These are phyloP conservation scores for Caiman crocodilus DNA, from an alignment of 2,797 vertebrate genomes.

Conservation along the genomic window DNA sequence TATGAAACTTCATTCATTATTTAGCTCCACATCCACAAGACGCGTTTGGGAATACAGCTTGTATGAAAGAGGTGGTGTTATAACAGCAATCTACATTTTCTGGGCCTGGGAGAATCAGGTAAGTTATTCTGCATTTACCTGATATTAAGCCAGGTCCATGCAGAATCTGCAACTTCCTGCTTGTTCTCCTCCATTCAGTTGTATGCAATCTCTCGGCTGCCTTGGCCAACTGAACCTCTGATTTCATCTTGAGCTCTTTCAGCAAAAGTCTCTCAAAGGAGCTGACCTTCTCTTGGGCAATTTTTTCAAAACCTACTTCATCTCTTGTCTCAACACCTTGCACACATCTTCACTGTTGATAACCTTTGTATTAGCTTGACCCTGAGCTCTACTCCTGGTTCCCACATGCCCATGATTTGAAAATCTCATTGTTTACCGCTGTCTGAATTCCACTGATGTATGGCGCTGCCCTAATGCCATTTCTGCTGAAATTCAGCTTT, in stretches of 20 bases:
- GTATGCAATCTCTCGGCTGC: background rate
- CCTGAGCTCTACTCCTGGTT: too few species aligned
- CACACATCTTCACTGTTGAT: background rate
- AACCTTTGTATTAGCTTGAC: accelerated
- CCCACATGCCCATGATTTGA: background rate
- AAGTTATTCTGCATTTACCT: background rate
- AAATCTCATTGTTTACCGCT: background rate
- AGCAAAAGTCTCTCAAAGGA: background rate
- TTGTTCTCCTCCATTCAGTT: background rate
- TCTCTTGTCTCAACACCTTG: background rate
- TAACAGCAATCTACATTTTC: background rate
- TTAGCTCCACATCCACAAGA: too few species aligned
- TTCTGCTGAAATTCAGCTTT: accelerated
- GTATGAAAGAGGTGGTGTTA: too few species aligned
- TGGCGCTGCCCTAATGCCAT: accelerated
- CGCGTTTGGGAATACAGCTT: too few species aligned
- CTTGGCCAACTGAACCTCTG: background rate
- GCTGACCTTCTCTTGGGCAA: background rate
- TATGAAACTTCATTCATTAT: too few species aligned
- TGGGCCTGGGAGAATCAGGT: accelerated
- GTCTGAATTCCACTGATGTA: accelerated
- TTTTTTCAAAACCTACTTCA: accelerated
- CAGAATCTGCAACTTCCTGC: accelerated
- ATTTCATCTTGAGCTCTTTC: background rate
- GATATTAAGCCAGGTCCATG: background rate